These are phyloP conservation scores for Oncopeltus fasciatus DNA, from an alignment of 1,140 invertebrate species.

Conservation along the genomic window DNA sequence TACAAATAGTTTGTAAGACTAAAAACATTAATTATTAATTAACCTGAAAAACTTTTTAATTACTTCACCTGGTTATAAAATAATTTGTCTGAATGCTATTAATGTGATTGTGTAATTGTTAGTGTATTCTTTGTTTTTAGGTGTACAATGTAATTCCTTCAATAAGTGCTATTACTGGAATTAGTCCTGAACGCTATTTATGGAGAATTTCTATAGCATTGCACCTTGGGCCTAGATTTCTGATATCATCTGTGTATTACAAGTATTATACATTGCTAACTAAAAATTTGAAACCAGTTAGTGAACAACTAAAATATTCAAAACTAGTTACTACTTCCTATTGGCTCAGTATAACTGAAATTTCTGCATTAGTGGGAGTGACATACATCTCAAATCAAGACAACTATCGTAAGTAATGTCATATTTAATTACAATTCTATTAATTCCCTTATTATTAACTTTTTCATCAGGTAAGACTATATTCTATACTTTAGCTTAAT, in stretches of 20 bases:
- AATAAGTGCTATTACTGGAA: constrained; percentile 80
- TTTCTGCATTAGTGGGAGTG: constrained; percentile 67
- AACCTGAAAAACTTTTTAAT: not conserved
- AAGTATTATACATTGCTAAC: constrained; percentile 49
- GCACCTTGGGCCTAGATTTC: constrained; percentile 71
- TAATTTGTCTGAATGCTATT: not conserved
- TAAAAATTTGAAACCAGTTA: not conserved
- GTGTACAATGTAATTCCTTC: constrained; percentile 83
- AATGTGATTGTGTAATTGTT: not conserved
- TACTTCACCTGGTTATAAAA: not conserved
- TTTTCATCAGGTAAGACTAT: not conserved
- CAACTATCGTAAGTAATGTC: constrained; percentile 81
- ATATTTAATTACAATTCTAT: too few relatives aligned
- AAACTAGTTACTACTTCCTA: constrained; percentile 57
- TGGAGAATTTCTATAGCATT: constrained; percentile 83
- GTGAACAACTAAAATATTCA: not conserved
- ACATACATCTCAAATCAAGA: constrained; percentile 86
- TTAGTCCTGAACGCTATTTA: constrained; percentile 79
- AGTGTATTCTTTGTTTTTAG: constrained; percentile 32
- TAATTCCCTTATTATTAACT: not conserved
- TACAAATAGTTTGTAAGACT: too few relatives aligned
- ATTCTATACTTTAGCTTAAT: too few relatives aligned
- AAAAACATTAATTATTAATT: not conserved
- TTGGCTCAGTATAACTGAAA: constrained; percentile 71
- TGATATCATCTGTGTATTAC: constrained; percentile 69